Base-by-base conservation (phyloP, 1,140 invertebrate genomes). In the Triops longicaudatus region DNA sequence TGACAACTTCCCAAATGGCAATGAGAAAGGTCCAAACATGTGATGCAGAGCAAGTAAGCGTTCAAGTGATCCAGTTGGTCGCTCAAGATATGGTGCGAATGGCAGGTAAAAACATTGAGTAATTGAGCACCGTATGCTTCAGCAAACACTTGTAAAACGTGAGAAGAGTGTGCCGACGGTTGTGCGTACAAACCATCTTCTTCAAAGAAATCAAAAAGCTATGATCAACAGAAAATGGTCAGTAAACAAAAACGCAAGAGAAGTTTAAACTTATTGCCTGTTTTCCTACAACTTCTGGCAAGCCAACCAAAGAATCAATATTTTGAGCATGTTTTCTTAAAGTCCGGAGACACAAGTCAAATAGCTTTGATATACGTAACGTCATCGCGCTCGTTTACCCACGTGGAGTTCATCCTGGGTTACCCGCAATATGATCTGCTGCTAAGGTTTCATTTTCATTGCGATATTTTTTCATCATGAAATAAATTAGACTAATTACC, bases 361-460 rank as follows among this genome's bases (percentile, higher is more conserved):
- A 73, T 22, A 73, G 26, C 26, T 41, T 28, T 73, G 12, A 22
- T 7, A 27, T 4, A 12, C 44, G 22, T 1, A 43, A 50, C 3
- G 37, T 6, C 41, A 28, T 44, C 44, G 12, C 2, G 22, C 17
- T 22, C 43, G 43, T 12, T 73, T 41, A 22, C 7, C 11, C n/a
- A 50, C 63, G 10, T 2, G 3, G 26, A 12, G 22, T 26, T 26
- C 9, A 28, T 75, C 27, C 17, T 37, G 42, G 22, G 22, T n/a
- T 28, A 50, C 26, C 63, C 14, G 74, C 43, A 63, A 74, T 22
- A 74, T 26, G 72, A 12, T 74, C 28, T 26, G 37, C 73, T 74
- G 37, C 11, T n/a, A n/a, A 27, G 7, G 26, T 73, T 73, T 4
- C 14, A 26, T 73, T 73, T 26, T n/a, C 5, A 27, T 31, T 28